Evolutionary conservation across 2,888 invertebrate species (phyloP).

Genomic region (Drosophila putrida): DNA sequence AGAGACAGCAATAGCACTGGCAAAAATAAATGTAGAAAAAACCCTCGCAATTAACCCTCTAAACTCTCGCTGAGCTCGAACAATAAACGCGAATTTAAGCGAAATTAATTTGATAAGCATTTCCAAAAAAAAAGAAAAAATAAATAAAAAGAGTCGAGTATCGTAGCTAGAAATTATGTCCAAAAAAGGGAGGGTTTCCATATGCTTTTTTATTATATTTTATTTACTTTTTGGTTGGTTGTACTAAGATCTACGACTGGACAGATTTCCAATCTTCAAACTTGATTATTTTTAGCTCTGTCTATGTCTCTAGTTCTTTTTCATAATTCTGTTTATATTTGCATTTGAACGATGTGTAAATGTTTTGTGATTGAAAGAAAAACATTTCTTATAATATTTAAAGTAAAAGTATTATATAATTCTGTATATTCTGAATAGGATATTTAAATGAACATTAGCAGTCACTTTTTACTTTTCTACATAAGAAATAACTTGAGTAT

Average conservation of each 20-base stretch:
- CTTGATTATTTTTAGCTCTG: not conserved
- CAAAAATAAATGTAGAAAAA: slow-evolving; percentile 22
- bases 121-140: slow-evolving; percentile 24
- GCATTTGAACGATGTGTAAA: slow-evolving; percentile 52
- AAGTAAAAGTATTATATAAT: too few relatives aligned
- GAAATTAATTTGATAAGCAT: slow-evolving; percentile 81
- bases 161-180: not conserved
- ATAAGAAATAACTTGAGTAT: too few relatives aligned
- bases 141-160: slow-evolving; percentile 24
- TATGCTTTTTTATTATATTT: not conserved
- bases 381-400: too few relatives aligned
- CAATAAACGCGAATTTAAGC: slow-evolving; percentile 74
- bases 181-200: not conserved
- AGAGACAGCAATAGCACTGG: not conserved
- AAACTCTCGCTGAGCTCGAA: slow-evolving; percentile 47
- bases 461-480: too few relatives aligned
- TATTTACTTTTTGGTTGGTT: not conserved
- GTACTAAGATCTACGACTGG: not conserved
- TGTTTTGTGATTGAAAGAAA: slow-evolving; percentile 25
- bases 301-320: too few relatives aligned
- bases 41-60: slow-evolving; percentile 75
- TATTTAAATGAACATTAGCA: too few relatives aligned
- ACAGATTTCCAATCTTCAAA: not conserved
- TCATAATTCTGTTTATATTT: not conserved
- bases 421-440: too few relatives aligned